Percentiles rank a stretch among this genome's conserved stretches.
Conservation (phyloP, 2,797 vertebrate genomes). For the Poeciliopsis presidionis region DNA sequence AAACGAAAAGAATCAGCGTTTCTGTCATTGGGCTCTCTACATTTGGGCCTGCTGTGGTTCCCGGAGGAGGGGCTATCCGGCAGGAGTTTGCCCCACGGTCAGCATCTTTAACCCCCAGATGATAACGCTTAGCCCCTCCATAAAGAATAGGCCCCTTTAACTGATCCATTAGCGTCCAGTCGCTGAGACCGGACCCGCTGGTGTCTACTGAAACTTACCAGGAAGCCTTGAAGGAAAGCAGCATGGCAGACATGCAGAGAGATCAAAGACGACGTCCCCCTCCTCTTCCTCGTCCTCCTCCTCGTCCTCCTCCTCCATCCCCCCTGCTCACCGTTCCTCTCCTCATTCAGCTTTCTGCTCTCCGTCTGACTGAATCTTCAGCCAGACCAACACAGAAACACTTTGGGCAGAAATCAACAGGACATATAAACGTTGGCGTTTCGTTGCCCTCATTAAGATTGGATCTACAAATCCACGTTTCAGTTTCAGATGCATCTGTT, state of each 20-base stretch:
- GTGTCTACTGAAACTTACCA: slow-evolving; percentile 85
- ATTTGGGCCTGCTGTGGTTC: slow-evolving; percentile 74
- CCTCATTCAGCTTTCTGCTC: slow-evolving; percentile 33
- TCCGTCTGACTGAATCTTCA: slow-evolving; percentile 20
- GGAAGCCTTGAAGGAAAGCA: slow-evolving; percentile 87
- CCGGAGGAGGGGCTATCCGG: slow-evolving; percentile 74
- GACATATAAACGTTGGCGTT: not conserved
- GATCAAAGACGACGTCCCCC: slow-evolving; percentile 80
- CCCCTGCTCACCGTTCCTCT: slow-evolving; percentile 30
- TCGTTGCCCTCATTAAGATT: not conserved
- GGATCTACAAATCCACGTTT: not conserved
- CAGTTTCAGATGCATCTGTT: not conserved
- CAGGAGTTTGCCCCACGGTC: slow-evolving; percentile 75
- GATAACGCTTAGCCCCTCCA: slow-evolving; percentile 83
- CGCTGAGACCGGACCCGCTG: slow-evolving; percentile 76
- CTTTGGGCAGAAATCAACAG: not conserved
- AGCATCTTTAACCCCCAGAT: slow-evolving; percentile 82
- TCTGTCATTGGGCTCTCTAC: slow-evolving; percentile 54
- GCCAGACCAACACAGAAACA: slow-evolving; percentile 11
- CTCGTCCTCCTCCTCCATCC: slow-evolving; percentile 19
- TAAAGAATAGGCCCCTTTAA: slow-evolving; percentile 85
- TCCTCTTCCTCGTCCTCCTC: slow-evolving; percentile 26
- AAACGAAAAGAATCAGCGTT: slow-evolving; percentile 64
- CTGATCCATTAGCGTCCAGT: slow-evolving; percentile 86
- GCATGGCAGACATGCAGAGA: slow-evolving; percentile 82